These are phyloP conservation scores for Lithobates sylvaticus DNA, from an alignment of 2,797 vertebrate genomes.

Conservation along the genomic window DNA sequence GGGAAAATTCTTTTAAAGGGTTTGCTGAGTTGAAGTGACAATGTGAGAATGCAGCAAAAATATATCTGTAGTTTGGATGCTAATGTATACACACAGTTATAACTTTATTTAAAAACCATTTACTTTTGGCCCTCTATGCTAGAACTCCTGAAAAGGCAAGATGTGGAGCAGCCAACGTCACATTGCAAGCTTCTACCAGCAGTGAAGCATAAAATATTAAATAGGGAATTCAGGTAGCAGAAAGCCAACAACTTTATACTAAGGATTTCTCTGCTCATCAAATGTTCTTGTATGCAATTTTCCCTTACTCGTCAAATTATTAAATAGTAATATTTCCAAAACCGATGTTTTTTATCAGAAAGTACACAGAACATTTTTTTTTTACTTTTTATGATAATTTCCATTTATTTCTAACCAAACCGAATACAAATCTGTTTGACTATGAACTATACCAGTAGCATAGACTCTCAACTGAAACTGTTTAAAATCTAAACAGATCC, in stretches of 20 bases:
- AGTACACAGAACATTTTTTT: too few relatives aligned
- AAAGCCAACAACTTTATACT: neutral
- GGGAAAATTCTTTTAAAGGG: neutral
- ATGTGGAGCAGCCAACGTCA: constrained; percentile 18
- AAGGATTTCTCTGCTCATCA: constrained; percentile 25
- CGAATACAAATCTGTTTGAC: neutral
- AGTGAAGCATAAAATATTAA: constrained; percentile 31
- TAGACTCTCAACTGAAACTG: too few relatives aligned
- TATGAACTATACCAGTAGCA: neutral
- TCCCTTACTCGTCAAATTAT: neutral
- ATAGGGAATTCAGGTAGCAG: neutral
- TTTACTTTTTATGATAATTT: neutral
- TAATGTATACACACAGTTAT: neutral
- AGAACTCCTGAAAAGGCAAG: neutral
- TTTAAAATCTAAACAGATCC: too few relatives aligned
- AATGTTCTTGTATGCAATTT: constrained; percentile 9
- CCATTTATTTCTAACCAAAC: neutral
- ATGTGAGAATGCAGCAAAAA: neutral
- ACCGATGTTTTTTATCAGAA: constrained; percentile 1
- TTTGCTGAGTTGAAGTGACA: constrained; percentile 2
- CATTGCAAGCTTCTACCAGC: constrained; percentile 10
- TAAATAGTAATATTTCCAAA: neutral
- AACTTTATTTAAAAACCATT: constrained; percentile 17
- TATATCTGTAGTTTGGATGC: neutral
- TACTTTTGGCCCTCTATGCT: neutral